Evolutionary conservation across 2,113 vertebrate genomes (phyloP), one percentile per base, ranked within the genome.

Genomic region (Holacanthus passer): DNA sequence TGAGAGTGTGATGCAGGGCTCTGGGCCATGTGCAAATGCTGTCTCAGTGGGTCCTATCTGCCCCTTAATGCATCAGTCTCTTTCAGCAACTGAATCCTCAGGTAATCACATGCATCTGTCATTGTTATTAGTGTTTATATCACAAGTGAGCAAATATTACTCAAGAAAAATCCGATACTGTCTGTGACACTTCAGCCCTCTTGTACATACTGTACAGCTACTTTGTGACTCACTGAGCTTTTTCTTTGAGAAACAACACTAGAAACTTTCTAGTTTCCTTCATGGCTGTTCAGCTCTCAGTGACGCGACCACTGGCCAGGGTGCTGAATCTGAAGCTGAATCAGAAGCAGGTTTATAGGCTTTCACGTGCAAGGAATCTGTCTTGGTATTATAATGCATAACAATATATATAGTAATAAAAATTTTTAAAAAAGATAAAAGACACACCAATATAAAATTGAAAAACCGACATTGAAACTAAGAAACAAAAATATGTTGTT

Each of bases 301-400:
- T 52, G 32, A 27, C 10, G 1, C 5, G 14, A 12, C 6, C 1
- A 13, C 76, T 78, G 76, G 60, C 65, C 55, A 60, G n/a, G 43
- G 75, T 68, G 29, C 64, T 68, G 53, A 55, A 67, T 58, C 74
- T 19, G 29, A 7, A 55, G 16, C 10, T 24, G 24, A 53, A 27
- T 14, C 52, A 27, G n/a, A 55, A 55, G 13, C 52, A 14, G 52
- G n/a, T 55, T 27, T 24, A 14, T 55, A 27, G 4, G n/a, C 14
- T 13, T 27, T 27, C 24, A 55, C 12, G 27, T 55, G 2, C 24
- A 27, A 14, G 22, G 22, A 10, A 52, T n/a, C 12, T n/a, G 52
- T 14, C 22, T 24, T 53, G 1, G 12, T 55, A 27, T 5, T 14
- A 6, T 27, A 24, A 12, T 24, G 52, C n/a, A 55, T 4, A 27